Conservation (phyloP, 2,797 vertebrate genomes). For the Mormyrus hasselquistii region DNA sequence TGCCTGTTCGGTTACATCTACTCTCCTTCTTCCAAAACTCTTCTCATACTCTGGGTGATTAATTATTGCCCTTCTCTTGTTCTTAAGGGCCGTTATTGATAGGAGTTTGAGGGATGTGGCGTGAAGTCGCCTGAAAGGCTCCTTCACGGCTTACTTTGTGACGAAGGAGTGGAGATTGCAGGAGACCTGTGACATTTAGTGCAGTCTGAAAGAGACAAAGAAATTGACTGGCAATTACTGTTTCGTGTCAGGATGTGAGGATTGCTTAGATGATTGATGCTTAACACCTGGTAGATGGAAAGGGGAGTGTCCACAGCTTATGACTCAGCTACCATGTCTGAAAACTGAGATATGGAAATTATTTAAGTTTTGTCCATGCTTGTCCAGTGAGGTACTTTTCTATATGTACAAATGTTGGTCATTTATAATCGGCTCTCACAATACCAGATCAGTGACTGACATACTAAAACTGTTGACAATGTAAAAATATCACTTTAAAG, state of each 20-base stretch:
- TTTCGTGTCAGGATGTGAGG: slow-evolving; percentile 26
- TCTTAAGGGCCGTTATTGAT: slow-evolving; percentile 20
- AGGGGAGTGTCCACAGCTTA: slow-evolving; percentile 17
- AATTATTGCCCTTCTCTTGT: slow-evolving; percentile 4
- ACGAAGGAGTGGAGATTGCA: slow-evolving; percentile 31
- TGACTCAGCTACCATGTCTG: slow-evolving; percentile 3
- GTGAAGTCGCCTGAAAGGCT: slow-evolving; percentile 23
- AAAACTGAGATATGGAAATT: background rate
- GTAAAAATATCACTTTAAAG: background rate
- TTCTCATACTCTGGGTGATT: background rate
- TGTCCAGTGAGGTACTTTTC: background rate
- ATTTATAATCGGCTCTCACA: background rate
- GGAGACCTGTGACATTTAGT: slow-evolving; percentile 22
- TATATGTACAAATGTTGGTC: background rate
- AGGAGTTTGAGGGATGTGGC: slow-evolving; percentile 23
- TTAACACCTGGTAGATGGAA: slow-evolving; percentile 25
- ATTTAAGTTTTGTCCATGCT: background rate
- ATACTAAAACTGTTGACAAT: background rate
- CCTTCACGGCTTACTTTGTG: slow-evolving; percentile 12
- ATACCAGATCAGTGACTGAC: background rate
- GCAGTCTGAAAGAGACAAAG: slow-evolving; percentile 28
- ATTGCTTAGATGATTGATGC: slow-evolving; percentile 9
- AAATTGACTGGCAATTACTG: slow-evolving; percentile 29
- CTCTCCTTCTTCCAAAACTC: slow-evolving; percentile 11
- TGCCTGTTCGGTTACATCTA: background rate